Conservation (phyloP, 2,797 vertebrate species). For the Remorina albescens region DNA sequence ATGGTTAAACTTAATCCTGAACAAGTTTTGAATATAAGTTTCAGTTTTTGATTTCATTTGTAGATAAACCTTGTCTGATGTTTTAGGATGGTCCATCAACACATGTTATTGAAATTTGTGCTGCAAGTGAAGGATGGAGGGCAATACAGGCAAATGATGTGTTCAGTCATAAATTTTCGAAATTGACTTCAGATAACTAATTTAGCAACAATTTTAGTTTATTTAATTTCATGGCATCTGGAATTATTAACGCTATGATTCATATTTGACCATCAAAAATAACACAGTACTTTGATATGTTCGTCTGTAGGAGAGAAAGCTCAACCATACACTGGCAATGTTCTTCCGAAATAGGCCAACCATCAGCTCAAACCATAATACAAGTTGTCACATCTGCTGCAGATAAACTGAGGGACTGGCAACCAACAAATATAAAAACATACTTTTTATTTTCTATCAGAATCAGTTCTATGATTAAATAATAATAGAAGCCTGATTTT, state of each 20-base stretch:
- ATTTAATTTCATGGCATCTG: not conserved
- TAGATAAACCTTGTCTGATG: not conserved
- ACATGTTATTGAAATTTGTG: not conserved
- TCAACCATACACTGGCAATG: not conserved
- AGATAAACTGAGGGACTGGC: conserved; percentile 3
- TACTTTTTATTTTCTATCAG: too few species aligned
- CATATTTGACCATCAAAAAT: not conserved
- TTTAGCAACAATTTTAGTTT: not conserved
- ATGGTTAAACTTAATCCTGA: too few species aligned
- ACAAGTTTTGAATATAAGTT: too few species aligned
- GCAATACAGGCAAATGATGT: not conserved
- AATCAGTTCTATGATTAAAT: conserved; percentile 19
- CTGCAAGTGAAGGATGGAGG: not conserved
- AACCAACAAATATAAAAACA: conserved; percentile 8
- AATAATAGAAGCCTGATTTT: conserved; percentile 32
- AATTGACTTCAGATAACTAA: not conserved
- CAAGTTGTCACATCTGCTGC: not conserved
- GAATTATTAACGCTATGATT: not conserved
- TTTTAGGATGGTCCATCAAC: too few species aligned
- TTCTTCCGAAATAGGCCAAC: conserved; percentile 5
- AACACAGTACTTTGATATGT: conserved; percentile 10
- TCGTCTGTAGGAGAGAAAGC: conserved; percentile 1
- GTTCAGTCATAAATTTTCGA: not conserved
- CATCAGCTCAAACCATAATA: too few species aligned
- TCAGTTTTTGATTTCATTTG: too few species aligned